These are phyloP conservation scores for Zosterops lateralis DNA, from an alignment of 2,113 vertebrate genomes.

Conservation along the genomic window DNA sequence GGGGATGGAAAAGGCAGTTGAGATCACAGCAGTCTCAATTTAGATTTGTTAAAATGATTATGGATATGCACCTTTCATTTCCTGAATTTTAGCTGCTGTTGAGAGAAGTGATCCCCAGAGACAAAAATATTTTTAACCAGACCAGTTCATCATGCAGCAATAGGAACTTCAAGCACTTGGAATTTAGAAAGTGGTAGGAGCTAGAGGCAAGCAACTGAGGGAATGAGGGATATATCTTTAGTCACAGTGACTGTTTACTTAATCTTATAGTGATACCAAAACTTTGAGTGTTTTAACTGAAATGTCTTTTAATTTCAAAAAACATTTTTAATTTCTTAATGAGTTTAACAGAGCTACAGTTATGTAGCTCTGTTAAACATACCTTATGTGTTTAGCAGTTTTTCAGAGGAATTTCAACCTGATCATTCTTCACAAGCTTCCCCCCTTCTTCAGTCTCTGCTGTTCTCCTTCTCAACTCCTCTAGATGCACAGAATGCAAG, in stretches of 20 bases:
- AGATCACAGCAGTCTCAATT: slow-evolving; percentile 37
- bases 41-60: slow-evolving; percentile 39
- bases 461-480: background rate
- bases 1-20: background rate
- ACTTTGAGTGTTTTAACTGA: background rate
- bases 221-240: background rate
- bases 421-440: background rate
- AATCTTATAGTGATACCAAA: background rate
- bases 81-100: slow-evolving; percentile 19
- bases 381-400: background rate
- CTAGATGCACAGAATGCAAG: background rate
- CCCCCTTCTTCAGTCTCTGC: fast-evolving
- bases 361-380: background rate
- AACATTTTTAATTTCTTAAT: background rate
- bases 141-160: background rate
- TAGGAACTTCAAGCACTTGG: background rate
- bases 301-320: background rate
- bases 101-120: background rate
- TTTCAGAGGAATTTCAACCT: background rate
- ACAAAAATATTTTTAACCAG: background rate
- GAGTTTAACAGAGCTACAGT: background rate
- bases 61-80: slow-evolving; percentile 27
- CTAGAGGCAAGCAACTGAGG: background rate
- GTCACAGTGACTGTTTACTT: background rate
- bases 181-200: background rate